phyloP scores from a whole-genome alignment of 23 tunicate species.

The Clavelina lepadiformis region DNA sequence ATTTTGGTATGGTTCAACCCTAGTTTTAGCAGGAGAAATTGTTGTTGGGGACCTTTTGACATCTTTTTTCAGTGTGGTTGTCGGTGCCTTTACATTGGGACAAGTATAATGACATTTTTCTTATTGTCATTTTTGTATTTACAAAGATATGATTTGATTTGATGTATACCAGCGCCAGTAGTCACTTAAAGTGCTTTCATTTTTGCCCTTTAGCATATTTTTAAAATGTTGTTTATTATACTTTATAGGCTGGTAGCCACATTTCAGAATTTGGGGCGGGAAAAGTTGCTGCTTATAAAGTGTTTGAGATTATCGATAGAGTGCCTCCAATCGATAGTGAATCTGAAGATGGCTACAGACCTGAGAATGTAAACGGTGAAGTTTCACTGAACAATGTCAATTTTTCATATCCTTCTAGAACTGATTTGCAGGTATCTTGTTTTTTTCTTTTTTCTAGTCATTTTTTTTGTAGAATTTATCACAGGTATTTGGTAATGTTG shows the following conservation, averaged over 20 bases:
- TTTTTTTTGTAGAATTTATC: no score
- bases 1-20: constrained; percentile 96
- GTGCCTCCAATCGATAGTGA: constrained; percentile 68
- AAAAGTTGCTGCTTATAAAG: constrained; percentile 87
- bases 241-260: constrained; percentile 81
- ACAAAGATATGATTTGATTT: no score
- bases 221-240: no score
- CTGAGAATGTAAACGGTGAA: constrained; percentile 67
- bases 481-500: no score
- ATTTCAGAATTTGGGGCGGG: constrained; percentile 76
- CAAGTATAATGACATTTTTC: constrained; percentile 72
- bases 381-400: constrained; percentile 76
- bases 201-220: no score
- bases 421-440: constrained; percentile 80
- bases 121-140: no score
- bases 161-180: no score
- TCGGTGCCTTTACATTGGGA: constrained; percentile 97
- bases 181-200: no score
- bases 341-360: constrained; percentile 82
- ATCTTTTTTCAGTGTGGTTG: constrained; percentile 87
- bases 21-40: constrained; percentile 47
- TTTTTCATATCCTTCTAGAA: constrained; percentile 90
- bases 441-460: no score
- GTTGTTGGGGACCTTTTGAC: constrained; percentile 73
- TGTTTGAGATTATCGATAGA: constrained; percentile 96